Evolutionary conservation across 2,797 vertebrate species (phyloP).

Genomic region (Acipenser oxyrinchus): DNA sequence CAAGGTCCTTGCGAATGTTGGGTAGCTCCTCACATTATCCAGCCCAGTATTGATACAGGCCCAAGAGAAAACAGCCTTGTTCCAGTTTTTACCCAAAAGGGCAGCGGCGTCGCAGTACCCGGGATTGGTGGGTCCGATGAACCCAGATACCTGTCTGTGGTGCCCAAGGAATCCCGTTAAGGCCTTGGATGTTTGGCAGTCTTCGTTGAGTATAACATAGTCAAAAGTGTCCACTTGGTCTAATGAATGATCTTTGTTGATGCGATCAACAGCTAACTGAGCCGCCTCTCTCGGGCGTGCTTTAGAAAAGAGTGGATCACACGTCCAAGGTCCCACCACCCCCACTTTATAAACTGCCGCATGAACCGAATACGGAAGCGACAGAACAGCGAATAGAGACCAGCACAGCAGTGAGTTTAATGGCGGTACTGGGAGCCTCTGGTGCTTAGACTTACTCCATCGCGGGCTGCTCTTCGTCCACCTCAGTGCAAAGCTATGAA

Average conservation of each 20-base stretch:
- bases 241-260: slow-evolving; percentile 66
- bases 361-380: slow-evolving; percentile 26
- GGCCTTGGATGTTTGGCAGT: slow-evolving; percentile 68
- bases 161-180: slow-evolving; percentile 63
- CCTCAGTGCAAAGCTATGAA: slow-evolving; percentile 37
- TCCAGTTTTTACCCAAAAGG: slow-evolving; percentile 73
- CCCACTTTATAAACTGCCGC: slow-evolving; percentile 63
- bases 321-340: slow-evolving; percentile 78
- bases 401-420: slow-evolving; percentile 28
- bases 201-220: slow-evolving; percentile 71
- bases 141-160: slow-evolving; percentile 64
- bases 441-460: slow-evolving; percentile 25
- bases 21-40: slow-evolving; percentile 56
- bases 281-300: slow-evolving; percentile 71
- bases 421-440: slow-evolving; percentile 8
- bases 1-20: slow-evolving; percentile 64
- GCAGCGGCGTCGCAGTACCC: slow-evolving; percentile 76
- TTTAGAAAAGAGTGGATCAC: slow-evolving; percentile 76
- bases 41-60: slow-evolving; percentile 67
- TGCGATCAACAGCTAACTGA: slow-evolving; percentile 62
- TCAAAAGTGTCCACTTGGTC: slow-evolving; percentile 57
- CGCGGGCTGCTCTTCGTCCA: slow-evolving; percentile 31
- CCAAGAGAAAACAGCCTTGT: slow-evolving; percentile 84
- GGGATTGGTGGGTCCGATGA: slow-evolving; percentile 76
- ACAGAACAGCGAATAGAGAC: slow-evolving; percentile 35